Evolutionary conservation across 1,140 invertebrate species (phyloP).

Genomic region (Brachystomella parvula): DNA sequence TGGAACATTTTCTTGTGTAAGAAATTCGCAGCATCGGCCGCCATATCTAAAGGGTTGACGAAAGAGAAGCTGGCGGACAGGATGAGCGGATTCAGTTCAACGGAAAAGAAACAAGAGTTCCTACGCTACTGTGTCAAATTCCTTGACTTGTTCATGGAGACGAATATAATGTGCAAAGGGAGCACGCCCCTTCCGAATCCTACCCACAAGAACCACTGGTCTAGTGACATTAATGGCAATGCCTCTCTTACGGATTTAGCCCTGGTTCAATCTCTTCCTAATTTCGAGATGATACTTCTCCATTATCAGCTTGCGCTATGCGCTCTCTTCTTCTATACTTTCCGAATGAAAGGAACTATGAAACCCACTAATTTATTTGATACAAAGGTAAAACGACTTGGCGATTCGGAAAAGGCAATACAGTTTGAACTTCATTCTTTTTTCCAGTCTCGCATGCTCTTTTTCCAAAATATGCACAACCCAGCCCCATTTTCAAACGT

Average conservation of each 20-base stretch:
- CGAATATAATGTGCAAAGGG: slow-evolving; percentile 41
- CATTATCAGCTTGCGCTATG: slow-evolving; percentile 68
- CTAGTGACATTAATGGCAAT: slow-evolving; percentile 40
- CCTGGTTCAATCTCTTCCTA: slow-evolving; percentile 61
- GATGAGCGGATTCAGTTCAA: slow-evolving; percentile 65
- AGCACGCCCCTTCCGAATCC: slow-evolving; percentile 40
- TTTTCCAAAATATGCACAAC: slow-evolving; percentile 30
- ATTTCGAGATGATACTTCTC: slow-evolving; percentile 64
- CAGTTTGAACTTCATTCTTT: slow-evolving; percentile 49
- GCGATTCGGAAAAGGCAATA: background rate
- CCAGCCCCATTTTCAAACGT: slow-evolving; percentile 29
- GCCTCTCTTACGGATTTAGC: slow-evolving; percentile 65
- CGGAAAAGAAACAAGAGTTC: slow-evolving; percentile 69
- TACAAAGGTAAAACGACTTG: slow-evolving; percentile 47
- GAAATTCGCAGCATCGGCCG: slow-evolving; percentile 48
- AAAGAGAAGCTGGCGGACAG: slow-evolving; percentile 74
- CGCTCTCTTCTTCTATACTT: slow-evolving; percentile 67
- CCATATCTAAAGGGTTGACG: slow-evolving; percentile 65
- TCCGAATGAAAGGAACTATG: slow-evolving; percentile 63
- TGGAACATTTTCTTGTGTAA: slow-evolving; percentile 57
- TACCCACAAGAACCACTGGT: slow-evolving; percentile 43
- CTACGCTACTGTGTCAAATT: slow-evolving; percentile 60
- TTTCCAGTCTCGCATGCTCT: slow-evolving; percentile 30
- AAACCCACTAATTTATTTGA: slow-evolving; percentile 66
- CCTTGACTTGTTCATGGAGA: slow-evolving; percentile 65